A percentile compares a stretch with the other conserved stretches of the same genome.
phyloP scores from a whole-genome alignment of 2,797 vertebrate genomes.

The Iguana delicatissima region DNA sequence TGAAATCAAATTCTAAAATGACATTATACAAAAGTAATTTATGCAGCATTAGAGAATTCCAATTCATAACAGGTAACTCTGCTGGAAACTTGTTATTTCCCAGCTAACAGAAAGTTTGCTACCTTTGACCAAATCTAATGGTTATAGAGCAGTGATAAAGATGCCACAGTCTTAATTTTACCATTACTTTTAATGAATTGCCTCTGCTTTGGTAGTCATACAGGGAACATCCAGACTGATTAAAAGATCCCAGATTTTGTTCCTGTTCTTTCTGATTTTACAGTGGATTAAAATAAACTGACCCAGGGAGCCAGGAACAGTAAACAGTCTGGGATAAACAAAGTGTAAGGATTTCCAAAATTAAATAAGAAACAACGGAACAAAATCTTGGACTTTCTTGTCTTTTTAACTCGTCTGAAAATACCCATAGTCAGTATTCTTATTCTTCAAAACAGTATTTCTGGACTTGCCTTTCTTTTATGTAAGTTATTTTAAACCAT shows the following conservation, averaged over 20 bases:
- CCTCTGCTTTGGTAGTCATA: neutral
- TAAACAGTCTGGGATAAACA: too few relatives aligned
- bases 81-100: neutral
- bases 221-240: neutral
- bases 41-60: neutral
- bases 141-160: neutral
- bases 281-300: too few relatives aligned
- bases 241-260: too few relatives aligned
- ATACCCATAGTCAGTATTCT: neutral
- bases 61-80: neutral
- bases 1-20: neutral
- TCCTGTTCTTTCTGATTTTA: too few relatives aligned
- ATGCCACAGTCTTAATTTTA: neutral
- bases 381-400: too few relatives aligned
- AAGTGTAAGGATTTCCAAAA: too few relatives aligned
- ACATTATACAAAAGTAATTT: neutral
- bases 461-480: neutral
- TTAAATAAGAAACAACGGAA: too few relatives aligned
- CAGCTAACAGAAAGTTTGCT: neutral
- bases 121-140: neutral
- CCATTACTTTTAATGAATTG: neutral
- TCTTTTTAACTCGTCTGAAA: too few relatives aligned
- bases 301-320: too few relatives aligned
- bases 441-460: neutral
- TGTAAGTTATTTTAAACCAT: neutral